Evolutionary conservation across 2,888 invertebrate species (phyloP).

Genomic region (Temnothorax unifasciatus): DNA sequence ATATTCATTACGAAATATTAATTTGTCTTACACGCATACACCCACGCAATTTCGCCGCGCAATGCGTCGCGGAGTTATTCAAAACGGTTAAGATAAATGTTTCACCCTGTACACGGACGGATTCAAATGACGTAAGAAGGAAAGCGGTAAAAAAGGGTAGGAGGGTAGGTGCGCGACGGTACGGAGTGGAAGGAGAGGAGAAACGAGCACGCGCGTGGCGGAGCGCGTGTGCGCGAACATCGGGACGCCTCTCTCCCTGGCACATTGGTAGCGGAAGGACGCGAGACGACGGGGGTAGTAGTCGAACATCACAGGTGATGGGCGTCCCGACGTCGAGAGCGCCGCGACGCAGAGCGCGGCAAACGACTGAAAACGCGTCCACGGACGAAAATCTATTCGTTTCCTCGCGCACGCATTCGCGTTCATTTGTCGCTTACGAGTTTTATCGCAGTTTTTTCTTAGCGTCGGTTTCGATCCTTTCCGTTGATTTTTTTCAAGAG

Average conservation of each 20-base stretch:
- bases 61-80: constrained; percentile 29
- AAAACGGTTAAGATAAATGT: constrained; percentile 51
- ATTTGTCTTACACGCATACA: not conserved
- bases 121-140: constrained; percentile 48
- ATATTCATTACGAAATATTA: constrained; percentile 41
- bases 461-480: constrained; percentile 32
- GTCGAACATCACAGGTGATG: constrained; percentile 73
- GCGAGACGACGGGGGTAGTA: constrained; percentile 48
- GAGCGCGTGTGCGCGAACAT: constrained; percentile 45
- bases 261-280: constrained; percentile 39
- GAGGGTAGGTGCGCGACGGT: constrained; percentile 20
- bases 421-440: constrained; percentile 27
- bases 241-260: constrained; percentile 21
- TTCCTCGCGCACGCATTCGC: not conserved
- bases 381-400: constrained; percentile 51
- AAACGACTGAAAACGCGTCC: constrained; percentile 55
- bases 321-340: constrained; percentile 69
- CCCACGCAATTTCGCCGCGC: constrained; percentile 11
- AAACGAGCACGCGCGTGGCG: constrained; percentile 54
- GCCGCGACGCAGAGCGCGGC: constrained; percentile 64
- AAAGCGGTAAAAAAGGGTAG: constrained; percentile 34
- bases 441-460: not conserved
- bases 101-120: constrained; percentile 37
- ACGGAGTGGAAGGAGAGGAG: constrained; percentile 18
- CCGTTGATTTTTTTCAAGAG: not conserved